Conservation (phyloP, 2,888 invertebrate species). For the Stenodera caucasica region DNA sequence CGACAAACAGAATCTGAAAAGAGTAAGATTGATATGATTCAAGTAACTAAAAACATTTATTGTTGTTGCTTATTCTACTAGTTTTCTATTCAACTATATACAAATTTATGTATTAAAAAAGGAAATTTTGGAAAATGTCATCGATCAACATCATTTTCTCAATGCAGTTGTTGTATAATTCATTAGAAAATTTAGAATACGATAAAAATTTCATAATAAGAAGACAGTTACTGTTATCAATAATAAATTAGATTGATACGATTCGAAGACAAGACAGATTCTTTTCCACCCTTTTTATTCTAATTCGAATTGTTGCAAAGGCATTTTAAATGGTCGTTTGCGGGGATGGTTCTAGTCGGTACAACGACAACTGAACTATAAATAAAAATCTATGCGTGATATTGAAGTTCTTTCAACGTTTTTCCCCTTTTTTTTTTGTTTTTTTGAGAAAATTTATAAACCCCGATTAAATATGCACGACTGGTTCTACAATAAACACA, state of each 20-base stretch:
- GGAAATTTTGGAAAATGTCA: background rate
- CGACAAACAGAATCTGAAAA: background rate
- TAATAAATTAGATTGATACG: slow-evolving; percentile 32
- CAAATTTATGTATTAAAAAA: no score
- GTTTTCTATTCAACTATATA: no score
- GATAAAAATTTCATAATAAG: slow-evolving; percentile 24
- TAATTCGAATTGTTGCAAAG: background rate
- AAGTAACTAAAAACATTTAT: background rate
- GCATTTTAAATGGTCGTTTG: no score
- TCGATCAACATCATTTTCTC: background rate
- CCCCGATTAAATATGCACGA: slow-evolving; percentile 15
- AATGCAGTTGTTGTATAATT: no score
- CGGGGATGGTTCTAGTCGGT: slow-evolving; percentile 26
- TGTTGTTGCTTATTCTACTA: background rate
- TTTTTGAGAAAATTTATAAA: background rate
- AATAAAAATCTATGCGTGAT: slow-evolving; percentile 21
- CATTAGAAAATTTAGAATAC: slow-evolving; percentile 6
- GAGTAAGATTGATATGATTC: background rate
- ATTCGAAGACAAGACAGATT: slow-evolving; percentile 36
- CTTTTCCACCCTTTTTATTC: slow-evolving; percentile 14
- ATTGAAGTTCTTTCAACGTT: slow-evolving; percentile 10
- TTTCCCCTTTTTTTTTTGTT: slow-evolving; percentile 4
- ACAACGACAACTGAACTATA: slow-evolving; percentile 13
- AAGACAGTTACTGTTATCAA: slow-evolving; percentile 26
- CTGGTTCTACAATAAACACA: slow-evolving; percentile 13